Conservation (phyloP, 2,113 vertebrate species). For the Craseonycteris thonglongyai region DNA sequence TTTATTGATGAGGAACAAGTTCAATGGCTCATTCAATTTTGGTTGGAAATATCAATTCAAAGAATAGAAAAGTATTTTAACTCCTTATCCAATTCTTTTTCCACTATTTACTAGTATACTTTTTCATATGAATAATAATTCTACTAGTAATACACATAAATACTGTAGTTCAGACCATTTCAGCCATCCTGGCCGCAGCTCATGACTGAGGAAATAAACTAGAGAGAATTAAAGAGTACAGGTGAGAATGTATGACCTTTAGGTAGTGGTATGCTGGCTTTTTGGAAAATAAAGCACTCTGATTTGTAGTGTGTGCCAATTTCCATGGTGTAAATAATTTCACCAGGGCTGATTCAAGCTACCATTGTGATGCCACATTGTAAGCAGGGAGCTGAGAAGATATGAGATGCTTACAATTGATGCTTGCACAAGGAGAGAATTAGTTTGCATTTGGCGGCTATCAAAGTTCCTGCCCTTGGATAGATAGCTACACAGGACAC, state of each 20-base stretch:
- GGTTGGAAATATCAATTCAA: background rate
- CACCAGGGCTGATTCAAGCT: background rate
- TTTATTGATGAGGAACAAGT: background rate
- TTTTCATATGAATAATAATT: background rate
- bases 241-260: background rate
- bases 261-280: background rate
- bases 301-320: background rate
- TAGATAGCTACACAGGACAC: background rate
- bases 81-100: background rate
- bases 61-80: background rate
- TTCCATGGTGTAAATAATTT: background rate
- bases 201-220: background rate
- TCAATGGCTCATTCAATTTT: background rate
- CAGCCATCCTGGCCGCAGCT: background rate
- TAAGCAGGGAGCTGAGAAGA: background rate
- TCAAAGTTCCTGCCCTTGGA: background rate
- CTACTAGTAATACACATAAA: background rate
- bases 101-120: background rate
- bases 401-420: fast-evolving
- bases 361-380: background rate
- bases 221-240: background rate
- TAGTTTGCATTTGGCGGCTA: background rate
- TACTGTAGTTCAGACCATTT: background rate
- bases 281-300: background rate
- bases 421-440: background rate